A percentile compares a stretch with the other conserved stretches of the same genome.
Evolutionary conservation across 2,888 invertebrate species (phyloP).

Genomic region (Nomada fabriciana): DNA sequence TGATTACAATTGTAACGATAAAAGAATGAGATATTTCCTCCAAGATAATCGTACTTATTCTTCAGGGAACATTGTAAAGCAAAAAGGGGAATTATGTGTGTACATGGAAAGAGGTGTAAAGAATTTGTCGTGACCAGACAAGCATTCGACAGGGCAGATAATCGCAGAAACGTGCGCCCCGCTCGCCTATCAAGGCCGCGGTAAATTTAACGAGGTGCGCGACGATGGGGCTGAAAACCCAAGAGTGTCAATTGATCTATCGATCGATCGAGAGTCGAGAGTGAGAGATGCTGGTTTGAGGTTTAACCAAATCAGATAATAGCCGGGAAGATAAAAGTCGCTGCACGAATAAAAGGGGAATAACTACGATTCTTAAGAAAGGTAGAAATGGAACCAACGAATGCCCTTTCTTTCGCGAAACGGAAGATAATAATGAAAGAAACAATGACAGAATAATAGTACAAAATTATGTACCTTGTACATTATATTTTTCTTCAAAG

Average conservation of each 20-base stretch:
- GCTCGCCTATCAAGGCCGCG: constrained; percentile 80
- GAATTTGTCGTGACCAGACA: constrained; percentile 76
- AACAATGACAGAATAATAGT: too few species aligned
- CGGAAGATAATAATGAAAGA: too few species aligned
- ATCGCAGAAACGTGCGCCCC: constrained; percentile 74
- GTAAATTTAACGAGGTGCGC: constrained; percentile 80
- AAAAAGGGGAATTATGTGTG: not conserved
- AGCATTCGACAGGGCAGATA: constrained; percentile 73
- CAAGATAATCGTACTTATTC: too few species aligned
- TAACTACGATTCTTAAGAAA: not conserved
- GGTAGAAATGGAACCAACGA: constrained; percentile 1
- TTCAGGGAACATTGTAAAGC: too few species aligned
- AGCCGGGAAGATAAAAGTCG: constrained; percentile 75
- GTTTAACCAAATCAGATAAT: constrained; percentile 81
- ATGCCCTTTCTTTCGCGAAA: not conserved
- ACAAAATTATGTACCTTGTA: too few species aligned
- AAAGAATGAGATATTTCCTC: too few species aligned
- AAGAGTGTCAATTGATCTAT: constrained; percentile 81
- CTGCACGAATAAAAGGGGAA: constrained; percentile 58
- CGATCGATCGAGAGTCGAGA: constrained; percentile 61
- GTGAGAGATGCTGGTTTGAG: constrained; percentile 66
- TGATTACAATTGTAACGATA: too few species aligned
- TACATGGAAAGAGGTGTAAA: constrained; percentile 16
- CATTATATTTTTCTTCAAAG: too few species aligned
- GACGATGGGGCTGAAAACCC: constrained; percentile 72